Conservation (phyloP, 2,888 invertebrate genomes). For the Napeogenes inachia region DNA sequence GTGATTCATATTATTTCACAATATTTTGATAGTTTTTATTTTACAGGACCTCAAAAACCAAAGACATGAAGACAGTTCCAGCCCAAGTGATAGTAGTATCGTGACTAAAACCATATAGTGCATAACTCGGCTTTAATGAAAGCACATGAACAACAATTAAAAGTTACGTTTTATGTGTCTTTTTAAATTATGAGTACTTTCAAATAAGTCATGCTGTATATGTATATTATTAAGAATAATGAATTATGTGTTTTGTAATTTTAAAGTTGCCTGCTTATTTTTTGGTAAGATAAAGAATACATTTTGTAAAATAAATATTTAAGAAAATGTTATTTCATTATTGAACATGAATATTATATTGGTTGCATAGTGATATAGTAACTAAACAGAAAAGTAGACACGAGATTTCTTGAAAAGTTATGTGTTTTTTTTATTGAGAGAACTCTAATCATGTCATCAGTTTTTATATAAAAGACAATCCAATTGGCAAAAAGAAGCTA, state of each 20-base stretch:
- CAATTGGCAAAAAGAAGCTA: no score
- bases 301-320: no score
- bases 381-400: no score
- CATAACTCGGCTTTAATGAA: conserved; percentile 68
- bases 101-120: conserved; percentile 76
- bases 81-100: conserved; percentile 70
- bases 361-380: no score
- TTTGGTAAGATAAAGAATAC: background rate
- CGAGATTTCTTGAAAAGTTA: no score
- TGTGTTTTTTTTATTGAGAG: no score
- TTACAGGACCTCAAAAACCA: conserved; percentile 67
- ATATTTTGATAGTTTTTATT: conserved; percentile 23
- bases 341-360: no score
- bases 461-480: no score
- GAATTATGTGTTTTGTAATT: conserved; percentile 20
- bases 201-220: conserved; percentile 4
- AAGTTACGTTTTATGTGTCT: conserved; percentile 14
- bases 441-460: no score
- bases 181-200: conserved; percentile 19
- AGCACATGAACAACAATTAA: conserved; percentile 36
- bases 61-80: conserved; percentile 61
- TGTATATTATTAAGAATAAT: background rate
- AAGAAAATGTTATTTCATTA: no score
- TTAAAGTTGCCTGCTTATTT: conserved; percentile 18
- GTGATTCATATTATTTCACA: no score